These are phyloP conservation scores for Microdon myrmicae DNA, from an alignment of 2,888 invertebrate species.

Conservation along the genomic window DNA sequence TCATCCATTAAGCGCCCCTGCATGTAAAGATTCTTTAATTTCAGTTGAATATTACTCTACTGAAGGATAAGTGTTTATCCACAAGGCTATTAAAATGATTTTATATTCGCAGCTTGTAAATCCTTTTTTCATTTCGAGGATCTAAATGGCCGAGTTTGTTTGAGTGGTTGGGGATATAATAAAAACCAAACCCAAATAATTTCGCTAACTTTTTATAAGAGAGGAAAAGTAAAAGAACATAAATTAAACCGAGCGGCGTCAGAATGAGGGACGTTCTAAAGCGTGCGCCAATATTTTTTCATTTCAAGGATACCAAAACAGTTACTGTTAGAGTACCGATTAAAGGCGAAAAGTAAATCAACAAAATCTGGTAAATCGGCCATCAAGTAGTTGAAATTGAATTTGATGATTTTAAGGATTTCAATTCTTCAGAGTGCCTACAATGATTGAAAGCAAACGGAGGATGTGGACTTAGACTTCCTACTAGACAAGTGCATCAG, in stretches of 20 bases:
- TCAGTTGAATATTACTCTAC: slow-evolving; percentile 27
- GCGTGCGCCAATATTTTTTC: too few relatives aligned
- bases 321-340: too few relatives aligned
- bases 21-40: slow-evolving; percentile 24
- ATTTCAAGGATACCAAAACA: too few relatives aligned
- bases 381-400: too few relatives aligned
- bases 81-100: slow-evolving; percentile 42
- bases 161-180: slow-evolving; percentile 35
- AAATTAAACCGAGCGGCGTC: slow-evolving; percentile 15
- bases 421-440: too few relatives aligned
- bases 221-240: not conserved
- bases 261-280: too few relatives aligned
- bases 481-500: too few relatives aligned
- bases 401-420: too few relatives aligned
- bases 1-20: slow-evolving; percentile 34
- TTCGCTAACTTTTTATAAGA: slow-evolving; percentile 11
- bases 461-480: too few relatives aligned
- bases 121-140: slow-evolving; percentile 27
- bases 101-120: slow-evolving; percentile 7
- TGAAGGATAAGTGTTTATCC: slow-evolving; percentile 46
- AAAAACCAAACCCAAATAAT: slow-evolving; percentile 29
- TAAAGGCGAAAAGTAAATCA: too few relatives aligned
- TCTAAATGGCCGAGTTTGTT: slow-evolving; percentile 38
- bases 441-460: too few relatives aligned
- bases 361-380: too few relatives aligned